A percentile compares a stretch with the other conserved stretches of the same genome.
Conservation (phyloP, 64 coral and sea anemone species). For the Stichodactyla helianthus region DNA sequence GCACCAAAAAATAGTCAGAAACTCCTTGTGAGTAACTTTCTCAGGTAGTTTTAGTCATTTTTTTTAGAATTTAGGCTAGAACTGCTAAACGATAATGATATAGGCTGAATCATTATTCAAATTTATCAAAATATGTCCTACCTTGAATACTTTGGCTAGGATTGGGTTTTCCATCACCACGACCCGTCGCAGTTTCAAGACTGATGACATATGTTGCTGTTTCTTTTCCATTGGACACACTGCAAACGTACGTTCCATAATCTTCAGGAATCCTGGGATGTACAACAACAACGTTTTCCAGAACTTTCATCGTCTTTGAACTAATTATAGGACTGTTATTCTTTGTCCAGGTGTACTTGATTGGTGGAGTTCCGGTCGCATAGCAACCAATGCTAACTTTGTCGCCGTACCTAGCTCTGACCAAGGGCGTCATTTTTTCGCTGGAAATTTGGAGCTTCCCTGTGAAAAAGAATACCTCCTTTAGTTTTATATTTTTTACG, state of each 20-base stretch:
- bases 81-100: too few species aligned
- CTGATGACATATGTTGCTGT: neutral
- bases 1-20: too few species aligned
- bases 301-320: constrained; percentile 4
- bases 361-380: neutral
- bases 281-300: constrained; percentile 17
- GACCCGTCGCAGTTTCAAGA: neutral
- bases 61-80: too few species aligned
- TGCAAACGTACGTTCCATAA: constrained; percentile 38
- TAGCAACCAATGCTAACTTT: constrained; percentile 39
- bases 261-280: neutral
- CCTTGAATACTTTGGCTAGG: neutral
- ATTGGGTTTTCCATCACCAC: neutral
- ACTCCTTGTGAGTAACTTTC: too few species aligned
- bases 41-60: too few species aligned
- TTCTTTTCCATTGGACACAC: constrained; percentile 5
- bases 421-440: neutral
- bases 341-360: constrained; percentile 33
- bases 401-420: neutral
- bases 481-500: neutral
- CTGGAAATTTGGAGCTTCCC: neutral
- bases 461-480: too few species aligned
- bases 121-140: too few species aligned
- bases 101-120: too few species aligned
- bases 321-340: constrained; percentile 1